Conservation (phyloP, 2,888 invertebrate genomes). For the Leucozona laternaria region DNA sequence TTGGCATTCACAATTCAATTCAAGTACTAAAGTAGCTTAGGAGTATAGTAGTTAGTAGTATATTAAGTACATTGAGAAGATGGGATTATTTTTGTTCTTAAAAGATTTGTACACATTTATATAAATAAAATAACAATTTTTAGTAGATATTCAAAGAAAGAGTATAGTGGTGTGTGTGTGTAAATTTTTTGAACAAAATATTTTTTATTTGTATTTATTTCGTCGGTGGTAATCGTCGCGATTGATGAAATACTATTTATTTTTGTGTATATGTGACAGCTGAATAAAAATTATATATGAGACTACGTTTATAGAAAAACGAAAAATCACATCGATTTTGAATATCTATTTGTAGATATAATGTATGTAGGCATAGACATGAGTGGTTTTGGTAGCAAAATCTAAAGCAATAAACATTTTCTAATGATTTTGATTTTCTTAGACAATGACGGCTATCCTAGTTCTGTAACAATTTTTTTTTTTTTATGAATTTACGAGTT, state of each 20-base stretch:
- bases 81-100: background rate
- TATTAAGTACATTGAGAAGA: background rate
- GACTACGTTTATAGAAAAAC: background rate
- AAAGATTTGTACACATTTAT: constrained; percentile 4
- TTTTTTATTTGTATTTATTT: constrained; percentile 35
- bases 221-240: constrained; percentile 72
- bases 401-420: constrained; percentile 65
- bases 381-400: constrained; percentile 71
- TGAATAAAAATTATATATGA: background rate
- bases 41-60: background rate
- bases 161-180: constrained; percentile 13
- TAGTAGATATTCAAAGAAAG: constrained; percentile 9
- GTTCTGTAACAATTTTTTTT: constrained; percentile 29
- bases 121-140: constrained; percentile 11
- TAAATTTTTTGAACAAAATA: constrained; percentile 39
- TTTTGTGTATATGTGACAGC: constrained; percentile 10
- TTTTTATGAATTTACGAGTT: constrained; percentile 23
- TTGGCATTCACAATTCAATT: constrained; percentile 15
- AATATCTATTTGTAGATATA: background rate
- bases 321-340: constrained; percentile 10
- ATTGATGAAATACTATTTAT: constrained; percentile 60
- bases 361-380: constrained; percentile 57
- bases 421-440: constrained; percentile 25
- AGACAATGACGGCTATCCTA: constrained; percentile 59
- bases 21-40: background rate